Conservation (phyloP, 2,113 vertebrate genomes). For the Aegotheles bennettii region DNA sequence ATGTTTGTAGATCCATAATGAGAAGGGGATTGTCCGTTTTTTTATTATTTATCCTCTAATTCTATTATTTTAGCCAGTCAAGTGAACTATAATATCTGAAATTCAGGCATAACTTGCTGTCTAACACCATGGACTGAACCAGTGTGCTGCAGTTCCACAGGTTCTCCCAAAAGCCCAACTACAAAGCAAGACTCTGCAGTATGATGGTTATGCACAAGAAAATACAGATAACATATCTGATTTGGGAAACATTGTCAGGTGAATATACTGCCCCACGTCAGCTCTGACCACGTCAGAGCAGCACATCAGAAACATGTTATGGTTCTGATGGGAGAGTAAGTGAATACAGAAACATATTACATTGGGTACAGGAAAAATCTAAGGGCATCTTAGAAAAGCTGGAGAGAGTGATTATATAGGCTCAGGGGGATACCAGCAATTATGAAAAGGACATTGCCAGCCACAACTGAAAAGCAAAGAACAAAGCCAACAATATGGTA, state of each 20-base stretch:
- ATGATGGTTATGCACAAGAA: not conserved
- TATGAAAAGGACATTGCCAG: conserved; percentile 40
- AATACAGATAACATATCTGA: not conserved
- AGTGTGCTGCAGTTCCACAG: not conserved
- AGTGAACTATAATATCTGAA: not conserved
- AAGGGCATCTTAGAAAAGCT: not conserved
- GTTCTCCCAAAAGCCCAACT: not conserved
- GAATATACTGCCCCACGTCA: not conserved
- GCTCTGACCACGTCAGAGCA: not conserved
- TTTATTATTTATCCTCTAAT: not conserved
- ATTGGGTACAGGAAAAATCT: not conserved
- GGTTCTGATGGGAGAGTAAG: not conserved
- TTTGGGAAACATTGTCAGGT: conserved; percentile 9
- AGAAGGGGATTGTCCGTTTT: not conserved
- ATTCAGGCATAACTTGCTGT: not conserved
- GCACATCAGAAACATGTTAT: not conserved
- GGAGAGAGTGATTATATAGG: conserved; percentile 44
- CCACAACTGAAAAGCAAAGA: conserved; percentile 52
- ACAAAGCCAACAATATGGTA: conserved; percentile 65
- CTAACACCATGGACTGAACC: not conserved
- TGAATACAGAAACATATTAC: conserved; percentile 4
- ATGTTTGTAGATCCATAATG: not conserved
- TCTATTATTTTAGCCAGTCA: not conserved
- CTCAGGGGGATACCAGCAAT: conserved; percentile 24
- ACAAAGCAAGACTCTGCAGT: not conserved